Conservation (phyloP, 2,113 vertebrate species). For the Strigops habroptila region DNA sequence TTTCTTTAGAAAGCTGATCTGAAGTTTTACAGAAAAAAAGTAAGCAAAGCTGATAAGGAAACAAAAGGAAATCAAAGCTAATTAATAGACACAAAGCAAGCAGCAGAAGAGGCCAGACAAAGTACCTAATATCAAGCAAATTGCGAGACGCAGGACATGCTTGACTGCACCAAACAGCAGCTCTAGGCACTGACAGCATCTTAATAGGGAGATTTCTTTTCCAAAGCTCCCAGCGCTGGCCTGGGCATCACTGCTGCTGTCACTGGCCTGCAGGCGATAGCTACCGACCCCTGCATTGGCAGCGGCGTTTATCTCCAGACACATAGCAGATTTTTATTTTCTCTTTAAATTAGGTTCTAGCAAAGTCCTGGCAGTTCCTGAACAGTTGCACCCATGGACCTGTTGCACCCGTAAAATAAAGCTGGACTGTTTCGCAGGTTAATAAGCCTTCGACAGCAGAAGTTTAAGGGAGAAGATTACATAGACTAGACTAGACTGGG, state of each 20-base stretch:
- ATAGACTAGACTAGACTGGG: background rate
- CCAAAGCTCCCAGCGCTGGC: background rate
- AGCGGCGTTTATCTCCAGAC: background rate
- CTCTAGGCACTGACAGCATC: background rate
- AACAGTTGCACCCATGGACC: background rate
- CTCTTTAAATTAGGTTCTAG: background rate
- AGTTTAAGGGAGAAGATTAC: background rate
- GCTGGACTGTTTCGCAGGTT: background rate
- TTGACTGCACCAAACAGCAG: background rate
- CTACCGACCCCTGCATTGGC: background rate
- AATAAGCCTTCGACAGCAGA: background rate
- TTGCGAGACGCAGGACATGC: background rate
- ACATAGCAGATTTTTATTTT: background rate
- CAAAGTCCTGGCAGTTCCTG: background rate
- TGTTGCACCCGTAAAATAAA: rapidly evolving
- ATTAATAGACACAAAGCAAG: constrained; percentile 36
- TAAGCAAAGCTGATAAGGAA: background rate
- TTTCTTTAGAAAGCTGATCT: background rate
- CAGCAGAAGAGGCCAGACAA: background rate
- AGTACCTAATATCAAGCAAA: background rate
- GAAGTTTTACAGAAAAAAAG: background rate
- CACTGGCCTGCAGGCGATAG: background rate
- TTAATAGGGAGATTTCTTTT: background rate
- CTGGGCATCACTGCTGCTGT: background rate
- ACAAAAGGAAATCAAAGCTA: constrained; percentile 25